Conservation (phyloP, 1,140 invertebrate genomes). For the Magallana angulata region DNA sequence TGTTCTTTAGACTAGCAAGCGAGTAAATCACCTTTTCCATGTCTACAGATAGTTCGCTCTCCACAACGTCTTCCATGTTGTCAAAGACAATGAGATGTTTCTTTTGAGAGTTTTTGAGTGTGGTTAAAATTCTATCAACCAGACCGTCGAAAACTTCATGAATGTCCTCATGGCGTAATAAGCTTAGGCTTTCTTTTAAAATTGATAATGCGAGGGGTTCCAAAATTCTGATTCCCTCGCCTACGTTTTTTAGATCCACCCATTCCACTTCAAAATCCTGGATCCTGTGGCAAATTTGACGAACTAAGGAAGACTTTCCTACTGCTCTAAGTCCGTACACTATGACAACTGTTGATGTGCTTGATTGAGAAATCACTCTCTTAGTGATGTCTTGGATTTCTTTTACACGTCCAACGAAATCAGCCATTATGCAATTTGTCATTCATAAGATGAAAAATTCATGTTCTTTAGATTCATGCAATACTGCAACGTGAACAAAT, state of each 20-base stretch:
- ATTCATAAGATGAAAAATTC: neutral
- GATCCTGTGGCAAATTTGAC: constrained; percentile 2
- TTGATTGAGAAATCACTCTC: neutral
- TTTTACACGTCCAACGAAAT: neutral
- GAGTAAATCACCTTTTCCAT: neutral
- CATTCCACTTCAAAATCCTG: neutral
- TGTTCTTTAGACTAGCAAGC: neutral
- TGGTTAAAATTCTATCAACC: neutral
- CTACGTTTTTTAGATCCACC: constrained; percentile 26
- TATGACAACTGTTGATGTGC: neutral
- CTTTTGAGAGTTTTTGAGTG: neutral
- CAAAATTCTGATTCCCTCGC: constrained; percentile 6
- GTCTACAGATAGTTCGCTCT: neutral
- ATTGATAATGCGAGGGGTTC: neutral
- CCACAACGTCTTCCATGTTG: constrained; percentile 47
- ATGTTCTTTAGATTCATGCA: neutral
- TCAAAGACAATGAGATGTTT: constrained; percentile 38
- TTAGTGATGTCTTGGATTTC: constrained; percentile 23
- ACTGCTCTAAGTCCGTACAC: constrained; percentile 40
- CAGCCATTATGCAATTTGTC: neutral
- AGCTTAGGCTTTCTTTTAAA: neutral
- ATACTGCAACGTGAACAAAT: too few relatives aligned
- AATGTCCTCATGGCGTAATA: constrained; percentile 1
- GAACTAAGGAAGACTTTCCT: constrained; percentile 46
- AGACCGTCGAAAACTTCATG: neutral